These are phyloP conservation scores for Tetragonula carbonaria DNA, from an alignment of 2,888 invertebrate species.

Conservation along the genomic window DNA sequence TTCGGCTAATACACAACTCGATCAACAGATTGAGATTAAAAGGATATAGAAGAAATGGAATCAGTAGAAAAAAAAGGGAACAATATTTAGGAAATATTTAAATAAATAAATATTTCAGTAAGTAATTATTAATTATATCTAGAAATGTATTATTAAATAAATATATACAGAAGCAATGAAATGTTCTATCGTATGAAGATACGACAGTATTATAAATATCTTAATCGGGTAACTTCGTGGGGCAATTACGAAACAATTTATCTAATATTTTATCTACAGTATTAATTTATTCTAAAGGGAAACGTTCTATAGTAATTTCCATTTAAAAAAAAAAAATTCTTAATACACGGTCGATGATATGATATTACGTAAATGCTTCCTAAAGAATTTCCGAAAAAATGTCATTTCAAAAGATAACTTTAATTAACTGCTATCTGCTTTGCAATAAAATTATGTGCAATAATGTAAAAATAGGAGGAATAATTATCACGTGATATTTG, in stretches of 20 bases:
- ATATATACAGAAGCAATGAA: neutral
- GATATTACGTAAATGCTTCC: neutral
- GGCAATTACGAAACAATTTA: neutral
- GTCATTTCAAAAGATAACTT: neutral
- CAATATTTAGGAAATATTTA: constrained; percentile 2
- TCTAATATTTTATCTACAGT: neutral
- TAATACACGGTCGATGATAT: neutral
- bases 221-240: neutral
- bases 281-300: neutral
- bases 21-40: neutral
- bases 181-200: neutral
- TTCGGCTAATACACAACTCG: neutral
- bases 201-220: neutral
- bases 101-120: neutral
- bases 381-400: neutral
- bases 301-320: neutral
- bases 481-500: neutral
- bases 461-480: neutral
- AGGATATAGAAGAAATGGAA: neutral
- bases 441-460: neutral
- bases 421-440: neutral
- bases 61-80: neutral
- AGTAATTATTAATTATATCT: too few species aligned
- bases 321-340: neutral
- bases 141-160: too few species aligned